A percentile compares a stretch with the other conserved stretches of the same genome.
Conservation (phyloP, 1,140 invertebrate species). For the Papilio dardanus region DNA sequence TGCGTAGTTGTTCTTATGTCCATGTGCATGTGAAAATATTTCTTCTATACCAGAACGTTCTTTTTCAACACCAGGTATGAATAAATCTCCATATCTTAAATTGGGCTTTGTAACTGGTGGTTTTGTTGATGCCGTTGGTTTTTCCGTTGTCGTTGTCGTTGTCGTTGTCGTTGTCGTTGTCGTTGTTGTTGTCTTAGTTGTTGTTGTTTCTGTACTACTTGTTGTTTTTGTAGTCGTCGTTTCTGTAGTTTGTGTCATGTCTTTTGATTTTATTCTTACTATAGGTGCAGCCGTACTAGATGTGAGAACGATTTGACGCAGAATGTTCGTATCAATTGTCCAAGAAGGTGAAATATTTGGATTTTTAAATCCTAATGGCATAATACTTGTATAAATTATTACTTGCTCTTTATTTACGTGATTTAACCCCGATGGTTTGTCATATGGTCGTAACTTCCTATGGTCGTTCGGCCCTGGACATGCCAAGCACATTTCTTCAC, state of each 20-base stretch:
- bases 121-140: background rate
- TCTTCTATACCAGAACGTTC: background rate
- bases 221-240: background rate
- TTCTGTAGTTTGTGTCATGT: background rate
- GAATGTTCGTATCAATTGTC: background rate
- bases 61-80: background rate
- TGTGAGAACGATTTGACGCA: background rate
- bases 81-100: background rate
- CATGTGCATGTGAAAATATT: background rate
- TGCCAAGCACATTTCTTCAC: background rate
- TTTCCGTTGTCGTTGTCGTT: background rate
- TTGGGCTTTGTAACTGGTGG: background rate
- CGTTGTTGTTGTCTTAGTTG: background rate
- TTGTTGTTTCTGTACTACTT: background rate
- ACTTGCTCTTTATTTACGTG: background rate
- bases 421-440: background rate
- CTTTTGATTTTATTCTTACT: no score
- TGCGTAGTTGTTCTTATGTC: slow-evolving; percentile 4
- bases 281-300: background rate
- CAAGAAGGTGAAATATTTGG: background rate
- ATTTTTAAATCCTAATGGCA: background rate
- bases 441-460: background rate
- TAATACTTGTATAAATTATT: background rate
- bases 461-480: background rate
- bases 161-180: background rate